phyloP scores from a whole-genome alignment of 1,140 invertebrate species.

The Eupeodes corollae region DNA sequence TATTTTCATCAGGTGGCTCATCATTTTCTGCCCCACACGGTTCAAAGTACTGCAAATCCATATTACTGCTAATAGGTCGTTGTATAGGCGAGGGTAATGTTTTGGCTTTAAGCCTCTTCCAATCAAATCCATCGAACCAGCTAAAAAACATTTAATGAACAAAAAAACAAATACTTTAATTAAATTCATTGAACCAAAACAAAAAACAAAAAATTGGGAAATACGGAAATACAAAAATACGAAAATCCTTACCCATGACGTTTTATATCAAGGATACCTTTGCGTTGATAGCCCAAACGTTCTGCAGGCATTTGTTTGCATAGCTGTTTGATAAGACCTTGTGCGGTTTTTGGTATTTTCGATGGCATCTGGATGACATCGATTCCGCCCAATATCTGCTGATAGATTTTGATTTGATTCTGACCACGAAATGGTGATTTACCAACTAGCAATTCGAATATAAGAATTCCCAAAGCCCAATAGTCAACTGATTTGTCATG shows the following conservation, averaged over 20 bases:
- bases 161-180: constrained; percentile 12
- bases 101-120: constrained; percentile 64
- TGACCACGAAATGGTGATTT: constrained; percentile 87
- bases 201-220: too few relatives aligned
- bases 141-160: constrained; percentile 38
- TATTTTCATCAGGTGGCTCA: constrained; percentile 52
- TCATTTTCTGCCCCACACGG: constrained; percentile 44
- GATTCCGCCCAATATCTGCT: constrained; percentile 79
- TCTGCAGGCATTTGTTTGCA: constrained; percentile 83
- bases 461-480: constrained; percentile 88
- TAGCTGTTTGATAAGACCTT: constrained; percentile 74
- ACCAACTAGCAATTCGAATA: constrained; percentile 84
- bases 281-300: constrained; percentile 81
- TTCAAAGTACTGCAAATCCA: constrained; percentile 57
- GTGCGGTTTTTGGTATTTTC: constrained; percentile 65
- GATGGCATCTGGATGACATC: constrained; percentile 78
- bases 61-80: constrained; percentile 53
- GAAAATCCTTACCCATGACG: constrained; percentile 81
- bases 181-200: too few relatives aligned
- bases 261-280: constrained; percentile 84
- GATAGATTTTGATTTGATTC: constrained; percentile 93
- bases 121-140: constrained; percentile 92
- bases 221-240: too few relatives aligned
- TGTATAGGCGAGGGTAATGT: constrained; percentile 63
- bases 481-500: constrained; percentile 89